Evolutionary conservation across 2,797 vertebrate genomes (phyloP).

Genomic region (Premnoplex brunnescens): DNA sequence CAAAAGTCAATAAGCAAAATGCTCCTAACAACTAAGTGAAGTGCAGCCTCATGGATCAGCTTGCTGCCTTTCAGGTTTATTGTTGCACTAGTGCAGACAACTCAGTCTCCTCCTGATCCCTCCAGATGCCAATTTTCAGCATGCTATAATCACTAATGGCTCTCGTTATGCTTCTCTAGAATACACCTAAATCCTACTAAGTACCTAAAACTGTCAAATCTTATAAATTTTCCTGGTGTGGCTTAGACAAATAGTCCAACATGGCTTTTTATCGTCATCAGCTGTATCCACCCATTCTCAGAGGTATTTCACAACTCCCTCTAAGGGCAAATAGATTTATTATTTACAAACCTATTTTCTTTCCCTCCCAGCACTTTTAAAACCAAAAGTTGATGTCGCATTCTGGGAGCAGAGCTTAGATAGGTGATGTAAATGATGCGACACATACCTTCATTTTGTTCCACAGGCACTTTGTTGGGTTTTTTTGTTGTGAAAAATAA

Average conservation of each 20-base stretch:
- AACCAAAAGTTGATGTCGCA: not conserved
- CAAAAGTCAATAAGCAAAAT: not conserved
- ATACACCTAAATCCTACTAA: not conserved
- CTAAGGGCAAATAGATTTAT: not conserved
- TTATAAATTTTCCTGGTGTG: not conserved
- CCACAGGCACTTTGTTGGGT: not conserved
- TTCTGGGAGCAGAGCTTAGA: not conserved
- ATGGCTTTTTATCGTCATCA: not conserved
- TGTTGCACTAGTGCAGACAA: not conserved
- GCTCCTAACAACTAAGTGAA: not conserved
- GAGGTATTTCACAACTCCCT: not conserved
- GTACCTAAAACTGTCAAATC: not conserved
- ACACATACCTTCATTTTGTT: not conserved
- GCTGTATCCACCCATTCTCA: not conserved
- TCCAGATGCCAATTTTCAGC: not conserved
- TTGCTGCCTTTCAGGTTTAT: not conserved
- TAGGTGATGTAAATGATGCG: not conserved
- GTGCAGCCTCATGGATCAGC: not conserved
- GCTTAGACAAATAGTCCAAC: not conserved
- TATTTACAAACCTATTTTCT: not conserved
- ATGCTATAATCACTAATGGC: not conserved
- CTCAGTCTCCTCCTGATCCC: not conserved
- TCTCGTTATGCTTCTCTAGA: not conserved
- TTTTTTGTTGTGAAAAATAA: slow-evolving; percentile 48
- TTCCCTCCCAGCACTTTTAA: not conserved